Evolutionary conservation across 2,113 vertebrate genomes (phyloP).

Genomic region (human (Homo sapiens)): DNA sequence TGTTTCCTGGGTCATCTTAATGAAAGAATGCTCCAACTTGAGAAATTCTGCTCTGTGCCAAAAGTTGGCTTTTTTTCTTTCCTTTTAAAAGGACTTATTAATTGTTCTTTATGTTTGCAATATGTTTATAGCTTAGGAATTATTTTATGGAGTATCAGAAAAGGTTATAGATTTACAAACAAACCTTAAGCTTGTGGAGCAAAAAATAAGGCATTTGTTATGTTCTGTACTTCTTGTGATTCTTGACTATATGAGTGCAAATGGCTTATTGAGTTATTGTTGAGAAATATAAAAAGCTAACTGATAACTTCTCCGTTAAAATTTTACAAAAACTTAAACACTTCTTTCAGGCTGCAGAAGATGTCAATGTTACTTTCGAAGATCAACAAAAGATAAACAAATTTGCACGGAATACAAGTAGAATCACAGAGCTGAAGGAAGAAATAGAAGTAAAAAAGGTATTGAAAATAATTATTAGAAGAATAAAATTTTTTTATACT

Average conservation of each 20-base stretch:
- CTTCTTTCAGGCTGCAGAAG: slow-evolving; percentile 91
- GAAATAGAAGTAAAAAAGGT: slow-evolving; percentile 98
- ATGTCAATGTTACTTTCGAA: slow-evolving; percentile 97
- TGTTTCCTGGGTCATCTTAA: neutral
- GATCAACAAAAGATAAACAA: slow-evolving; percentile 99
- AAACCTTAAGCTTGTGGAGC: neutral
- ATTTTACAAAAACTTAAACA: neutral
- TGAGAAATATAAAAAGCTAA: neutral
- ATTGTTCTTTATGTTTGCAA: neutral
- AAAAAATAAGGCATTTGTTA: neutral
- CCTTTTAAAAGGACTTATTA: neutral
- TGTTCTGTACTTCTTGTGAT: neutral
- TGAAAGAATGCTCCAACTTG: neutral
- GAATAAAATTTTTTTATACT: neutral
- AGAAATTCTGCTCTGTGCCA: neutral
- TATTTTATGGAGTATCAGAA: neutral
- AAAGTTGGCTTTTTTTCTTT: neutral
- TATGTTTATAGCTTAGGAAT: neutral
- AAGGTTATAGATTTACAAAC: neutral
- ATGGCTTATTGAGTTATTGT: neutral
- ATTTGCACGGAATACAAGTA: slow-evolving; percentile 97
- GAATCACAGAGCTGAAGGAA: slow-evolving; percentile 95
- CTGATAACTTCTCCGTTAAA: neutral
- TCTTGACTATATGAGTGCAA: neutral
- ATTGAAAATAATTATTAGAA: slow-evolving; percentile 7